phyloP scores from a whole-genome alignment of 2,113 vertebrate genomes.

The Nyctereutes procyonoides region DNA sequence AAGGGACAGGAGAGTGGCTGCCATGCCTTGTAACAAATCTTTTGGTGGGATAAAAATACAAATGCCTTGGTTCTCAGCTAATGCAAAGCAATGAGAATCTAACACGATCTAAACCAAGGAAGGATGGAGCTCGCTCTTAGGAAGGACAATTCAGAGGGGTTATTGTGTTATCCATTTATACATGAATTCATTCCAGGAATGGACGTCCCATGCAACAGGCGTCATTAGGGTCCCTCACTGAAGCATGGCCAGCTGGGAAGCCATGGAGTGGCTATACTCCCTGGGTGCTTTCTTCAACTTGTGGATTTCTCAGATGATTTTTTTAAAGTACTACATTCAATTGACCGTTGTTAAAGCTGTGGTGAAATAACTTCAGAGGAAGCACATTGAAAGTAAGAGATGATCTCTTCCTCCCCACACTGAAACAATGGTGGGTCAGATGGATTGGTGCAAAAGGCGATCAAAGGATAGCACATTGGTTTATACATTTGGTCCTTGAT shows the following conservation, averaged over 20 bases:
- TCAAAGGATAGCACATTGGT: neutral
- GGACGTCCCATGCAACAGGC: neutral
- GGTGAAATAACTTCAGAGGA: neutral
- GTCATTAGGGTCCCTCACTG: neutral
- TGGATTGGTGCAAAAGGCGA: neutral
- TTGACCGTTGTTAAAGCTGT: neutral
- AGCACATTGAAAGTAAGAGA: neutral
- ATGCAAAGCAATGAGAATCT: neutral
- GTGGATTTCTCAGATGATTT: neutral
- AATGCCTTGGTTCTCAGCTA: neutral
- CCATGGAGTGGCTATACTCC: neutral
- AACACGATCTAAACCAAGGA: neutral
- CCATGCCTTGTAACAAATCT: neutral
- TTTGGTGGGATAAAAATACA: neutral
- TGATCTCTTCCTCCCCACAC: neutral
- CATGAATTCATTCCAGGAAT: neutral
- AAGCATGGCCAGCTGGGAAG: neutral
- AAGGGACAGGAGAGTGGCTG: neutral
- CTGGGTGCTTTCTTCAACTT: neutral
- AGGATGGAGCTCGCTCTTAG: neutral
- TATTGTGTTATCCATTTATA: neutral
- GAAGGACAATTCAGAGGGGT: neutral
- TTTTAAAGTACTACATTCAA: neutral
- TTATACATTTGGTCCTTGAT: neutral
- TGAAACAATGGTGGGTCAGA: neutral